Evolutionary conservation across 1,140 invertebrate species (phyloP).

Genomic region (Ephestia elutella): DNA sequence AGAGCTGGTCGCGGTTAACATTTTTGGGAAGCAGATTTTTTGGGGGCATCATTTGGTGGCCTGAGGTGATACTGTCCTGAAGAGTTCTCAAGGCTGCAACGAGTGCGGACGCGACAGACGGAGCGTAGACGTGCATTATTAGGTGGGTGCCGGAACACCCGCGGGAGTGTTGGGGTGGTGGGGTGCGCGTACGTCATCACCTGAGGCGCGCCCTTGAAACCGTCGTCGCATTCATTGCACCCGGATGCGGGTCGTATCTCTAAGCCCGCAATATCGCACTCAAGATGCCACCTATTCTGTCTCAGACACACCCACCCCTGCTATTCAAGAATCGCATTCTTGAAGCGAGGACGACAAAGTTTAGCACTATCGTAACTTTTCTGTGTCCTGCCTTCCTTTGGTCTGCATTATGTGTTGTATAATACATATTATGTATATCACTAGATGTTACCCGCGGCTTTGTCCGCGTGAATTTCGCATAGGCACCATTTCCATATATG

Average conservation of each 20-base stretch:
- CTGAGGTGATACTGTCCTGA: constrained; percentile 34
- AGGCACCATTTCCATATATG: too few relatives aligned
- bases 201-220: constrained; percentile 72
- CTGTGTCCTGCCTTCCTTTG: too few relatives aligned
- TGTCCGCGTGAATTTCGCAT: too few relatives aligned
- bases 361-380: not conserved
- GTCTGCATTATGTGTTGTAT: too few relatives aligned
- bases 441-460: too few relatives aligned
- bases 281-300: constrained; percentile 38
- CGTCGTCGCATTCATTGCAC: constrained; percentile 73
- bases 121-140: constrained; percentile 74
- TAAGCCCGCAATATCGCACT: constrained; percentile 52
- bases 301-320: constrained; percentile 16
- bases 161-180: constrained; percentile 51
- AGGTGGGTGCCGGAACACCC: constrained; percentile 71
- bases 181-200: constrained; percentile 71
- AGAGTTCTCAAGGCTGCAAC: constrained; percentile 67
- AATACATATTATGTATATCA: too few relatives aligned
- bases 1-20: not conserved
- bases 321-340: constrained; percentile 15
- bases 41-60: constrained; percentile 21
- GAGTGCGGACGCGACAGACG: constrained; percentile 69
- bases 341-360: constrained; percentile 16
- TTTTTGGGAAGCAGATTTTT: constrained; percentile 12
- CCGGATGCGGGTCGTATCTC: constrained; percentile 65